Evolutionary conservation across 2,888 invertebrate species (phyloP), one percentile per base, ranked within the genome.

Genomic region (Salticus scenicus): DNA sequence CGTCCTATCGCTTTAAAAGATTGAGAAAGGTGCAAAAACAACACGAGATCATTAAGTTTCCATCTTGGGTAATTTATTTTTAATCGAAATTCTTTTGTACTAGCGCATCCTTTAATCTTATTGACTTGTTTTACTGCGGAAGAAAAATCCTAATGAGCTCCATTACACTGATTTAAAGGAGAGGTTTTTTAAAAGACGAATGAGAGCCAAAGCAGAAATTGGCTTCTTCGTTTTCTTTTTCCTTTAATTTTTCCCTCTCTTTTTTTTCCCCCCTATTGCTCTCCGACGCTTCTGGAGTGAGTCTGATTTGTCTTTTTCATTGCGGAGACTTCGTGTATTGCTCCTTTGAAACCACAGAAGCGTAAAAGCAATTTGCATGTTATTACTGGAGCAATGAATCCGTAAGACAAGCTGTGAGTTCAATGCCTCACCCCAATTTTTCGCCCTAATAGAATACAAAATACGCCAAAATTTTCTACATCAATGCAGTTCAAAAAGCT

Each of bases 301-400:
- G 63, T 78, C 74, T 73, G 83, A 84, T 84, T 77, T 84, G 78
- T 78, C 84, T 84, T 84, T 84, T 84, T 84, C 78, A 51, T 74
- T 73, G 84, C 51, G 69, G 71, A 27, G 67, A 73, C 77, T 57
- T 84, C 74, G 42, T 41, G 78, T 78, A 84, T 84, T 84, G 84
- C 84, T 79, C 78, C 33, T 78, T 79, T 78, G 84, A 42, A 84
- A 79, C 84, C 84, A 84, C 74, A 84, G 84, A 78, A 70, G 84
- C 84, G 74, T 84, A 84, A 84, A 84, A 79, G 84, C 84, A 84
- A 84, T 84, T 84, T 84, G 84, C 84, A 84, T 84, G 74, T 84
- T 84, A 84, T 84, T 84, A 84, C 69, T 78, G 74, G 73, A 84
- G 84, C 84, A 84, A 84, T 84, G 84, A 78, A 79, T 78, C 74